Conservation (phyloP, 2,113 vertebrate genomes). For the Myrmophylax atrothorax region DNA sequence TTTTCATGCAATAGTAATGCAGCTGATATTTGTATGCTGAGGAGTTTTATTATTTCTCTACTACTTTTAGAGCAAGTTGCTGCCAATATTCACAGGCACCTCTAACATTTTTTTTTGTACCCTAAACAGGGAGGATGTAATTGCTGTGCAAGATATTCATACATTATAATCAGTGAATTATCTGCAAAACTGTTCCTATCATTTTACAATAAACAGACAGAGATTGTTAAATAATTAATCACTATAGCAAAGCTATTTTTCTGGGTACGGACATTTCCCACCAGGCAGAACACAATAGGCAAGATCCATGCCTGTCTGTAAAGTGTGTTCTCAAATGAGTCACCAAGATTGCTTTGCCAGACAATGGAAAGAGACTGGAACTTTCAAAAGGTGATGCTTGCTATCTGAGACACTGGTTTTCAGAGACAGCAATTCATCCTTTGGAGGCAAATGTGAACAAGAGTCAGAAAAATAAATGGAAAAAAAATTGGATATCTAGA, state of each 20-base stretch:
- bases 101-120: not conserved
- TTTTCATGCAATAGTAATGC: not conserved
- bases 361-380: not conserved
- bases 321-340: not conserved
- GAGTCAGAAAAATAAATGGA: not conserved
- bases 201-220: not conserved
- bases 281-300: not conserved
- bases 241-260: not conserved
- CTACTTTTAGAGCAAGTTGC: not conserved
- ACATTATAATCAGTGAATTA: not conserved
- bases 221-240: not conserved
- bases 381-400: not conserved
- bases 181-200: not conserved
- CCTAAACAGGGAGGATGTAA: not conserved
- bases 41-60: not conserved
- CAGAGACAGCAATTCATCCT: not conserved
- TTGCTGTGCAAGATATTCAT: not conserved
- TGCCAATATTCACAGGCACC: not conserved
- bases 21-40: not conserved
- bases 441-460: accelerated
- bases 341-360: not conserved
- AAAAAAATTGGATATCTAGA: not conserved
- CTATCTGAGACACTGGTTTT: not conserved
- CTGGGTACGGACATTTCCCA: not conserved
- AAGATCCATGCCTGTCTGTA: not conserved